Conservation (phyloP, 2,113 vertebrate species). For the Arothron firmamentum region DNA sequence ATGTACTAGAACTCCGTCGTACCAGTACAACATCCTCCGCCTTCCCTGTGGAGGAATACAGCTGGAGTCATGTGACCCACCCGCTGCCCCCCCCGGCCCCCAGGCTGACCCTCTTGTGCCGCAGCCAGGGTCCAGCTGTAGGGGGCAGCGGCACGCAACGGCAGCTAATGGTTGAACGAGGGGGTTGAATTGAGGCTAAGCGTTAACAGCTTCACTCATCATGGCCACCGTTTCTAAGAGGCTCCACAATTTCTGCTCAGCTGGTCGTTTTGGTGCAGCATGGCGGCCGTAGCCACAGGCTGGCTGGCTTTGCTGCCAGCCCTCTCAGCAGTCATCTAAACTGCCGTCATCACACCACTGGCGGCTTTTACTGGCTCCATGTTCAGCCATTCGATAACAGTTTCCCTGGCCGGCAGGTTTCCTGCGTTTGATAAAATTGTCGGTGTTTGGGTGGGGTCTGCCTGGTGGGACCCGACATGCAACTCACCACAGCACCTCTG, state of each 20-base stretch:
- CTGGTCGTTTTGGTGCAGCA: constrained; percentile 41
- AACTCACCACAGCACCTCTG: no score
- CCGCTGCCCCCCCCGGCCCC: constrained; percentile 13
- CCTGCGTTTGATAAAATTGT: constrained; percentile 65
- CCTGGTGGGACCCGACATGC: no score
- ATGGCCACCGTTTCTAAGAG: constrained; percentile 50
- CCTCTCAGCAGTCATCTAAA: constrained; percentile 57
- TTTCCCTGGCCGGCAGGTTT: constrained; percentile 41
- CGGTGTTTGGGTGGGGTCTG: constrained; percentile 24
- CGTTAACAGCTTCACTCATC: constrained; percentile 54
- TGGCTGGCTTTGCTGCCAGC: constrained; percentile 24
- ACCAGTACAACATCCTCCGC: neutral
- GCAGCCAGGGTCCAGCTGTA: constrained; percentile 61
- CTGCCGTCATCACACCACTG: constrained; percentile 42
- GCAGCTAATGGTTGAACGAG: constrained; percentile 49
- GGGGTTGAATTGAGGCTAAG: neutral
- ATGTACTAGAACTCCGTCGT: no score
- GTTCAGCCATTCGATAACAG: constrained; percentile 53
- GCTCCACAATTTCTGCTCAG: constrained; percentile 38
- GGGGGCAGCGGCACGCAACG: constrained; percentile 76
- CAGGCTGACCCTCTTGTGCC: constrained; percentile 64
- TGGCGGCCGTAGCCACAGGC: constrained; percentile 42
- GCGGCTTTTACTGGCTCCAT: constrained; percentile 7
- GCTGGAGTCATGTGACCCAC: neutral
- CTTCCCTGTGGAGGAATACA: no score